Conservation (phyloP, 1,140 invertebrate species). For the Macrosteles quadrilineatus region DNA sequence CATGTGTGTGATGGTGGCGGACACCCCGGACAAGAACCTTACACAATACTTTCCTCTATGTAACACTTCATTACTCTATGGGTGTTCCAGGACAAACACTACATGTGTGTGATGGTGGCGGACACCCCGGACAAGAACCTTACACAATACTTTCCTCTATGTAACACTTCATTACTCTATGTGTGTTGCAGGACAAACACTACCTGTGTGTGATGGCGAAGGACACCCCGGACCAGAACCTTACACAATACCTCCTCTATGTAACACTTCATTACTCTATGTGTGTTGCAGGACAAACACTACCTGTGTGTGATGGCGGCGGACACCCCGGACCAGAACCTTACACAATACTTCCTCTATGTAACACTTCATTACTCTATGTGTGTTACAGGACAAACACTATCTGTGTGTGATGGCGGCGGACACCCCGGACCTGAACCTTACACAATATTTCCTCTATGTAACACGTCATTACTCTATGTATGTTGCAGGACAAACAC, state of each 20-base stretch:
- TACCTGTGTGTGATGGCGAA: constrained; percentile 93
- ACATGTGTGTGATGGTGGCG: constrained; percentile 90
- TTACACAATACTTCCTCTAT: constrained; percentile 92
- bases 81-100: constrained; percentile 84
- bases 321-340: constrained; percentile 89
- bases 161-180: constrained; percentile 97
- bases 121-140: constrained; percentile 93
- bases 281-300: constrained; percentile 80
- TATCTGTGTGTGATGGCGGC: constrained; percentile 93
- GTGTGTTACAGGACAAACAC: constrained; percentile 80
- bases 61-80: constrained; percentile 68
- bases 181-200: constrained; percentile 84
- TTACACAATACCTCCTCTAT: constrained; percentile 92
- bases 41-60: constrained; percentile 91
- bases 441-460: constrained; percentile 92
- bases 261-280: constrained; percentile 93
- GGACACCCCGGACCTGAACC: constrained; percentile 89
- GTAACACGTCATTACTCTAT: constrained; percentile 93
- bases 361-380: constrained; percentile 67
- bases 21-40: constrained; percentile 90
- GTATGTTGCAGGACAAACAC: constrained; percentile 80
- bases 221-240: constrained; percentile 89
- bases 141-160: constrained; percentile 87
- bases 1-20: constrained; percentile 89
- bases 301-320: constrained; percentile 93